Base-by-base conservation (phyloP, 2,113 vertebrate species). In the Sus scrofa region DNA sequence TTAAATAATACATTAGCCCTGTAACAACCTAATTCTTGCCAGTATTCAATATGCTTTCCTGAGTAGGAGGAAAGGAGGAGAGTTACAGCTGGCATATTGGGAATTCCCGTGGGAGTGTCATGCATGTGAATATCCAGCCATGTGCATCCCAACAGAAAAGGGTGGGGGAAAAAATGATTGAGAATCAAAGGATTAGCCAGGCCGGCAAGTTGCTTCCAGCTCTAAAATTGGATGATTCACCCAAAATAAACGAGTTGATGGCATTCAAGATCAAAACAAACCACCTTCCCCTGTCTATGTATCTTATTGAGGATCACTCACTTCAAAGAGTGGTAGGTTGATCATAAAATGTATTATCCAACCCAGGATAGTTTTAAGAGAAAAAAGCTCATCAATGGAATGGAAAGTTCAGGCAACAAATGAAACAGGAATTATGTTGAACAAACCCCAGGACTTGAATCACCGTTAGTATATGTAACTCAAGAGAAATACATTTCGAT, bases 1-100 rank as follows among this genome's bases (percentile, higher is more conserved):
- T 84, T 65, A 63, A 92, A 93, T 77, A 95, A 97, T 81, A 56
- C 68, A 94, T 96, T 81, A 95, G 73, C 91, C 85, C 70, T 95
- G 37, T 95, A 96, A 94, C 82, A 94, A 93, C 22, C 71, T 91
- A 62, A 85, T 74, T 89, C 85, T 86, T 13, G 1, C 54, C 56
- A 44, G 52, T n/a, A 30, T 83, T 89, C 52, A 37, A 24, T 30
- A 65, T 16, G 62, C 70, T 75, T 77, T 79, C 73, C 89, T 1
- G 10, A 58, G 52, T 65, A 79, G 81, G 52, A 89, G 82, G 11
- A 65, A 75, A 85, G 26, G 14, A 81, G 39, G 5, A 1, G 63
- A 52, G 6, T 75, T 22, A 52, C 70, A 60, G 92, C 54, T 68
- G 77, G 34, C 32, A 34, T 34, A 7, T 2, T 62, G 44, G 65